phyloP scores from a whole-genome alignment of 1,140 invertebrate genomes.

The Meloidogyne floridensis region DNA sequence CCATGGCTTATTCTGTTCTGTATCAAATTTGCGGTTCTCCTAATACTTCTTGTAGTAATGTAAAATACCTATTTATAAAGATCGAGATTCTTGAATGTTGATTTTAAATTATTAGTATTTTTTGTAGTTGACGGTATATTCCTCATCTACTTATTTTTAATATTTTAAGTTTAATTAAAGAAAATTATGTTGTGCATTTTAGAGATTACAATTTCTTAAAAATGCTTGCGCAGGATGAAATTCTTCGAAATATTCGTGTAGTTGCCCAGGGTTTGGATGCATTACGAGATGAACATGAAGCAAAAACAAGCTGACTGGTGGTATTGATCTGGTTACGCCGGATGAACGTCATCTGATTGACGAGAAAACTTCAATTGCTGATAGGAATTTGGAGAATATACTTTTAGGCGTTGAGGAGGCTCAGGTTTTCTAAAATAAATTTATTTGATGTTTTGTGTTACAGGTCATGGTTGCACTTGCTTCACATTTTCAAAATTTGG shows the following conservation, averaged over 20 bases:
- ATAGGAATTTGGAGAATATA: constrained; percentile 92
- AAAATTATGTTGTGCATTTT: neutral
- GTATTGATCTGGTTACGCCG: constrained; percentile 58
- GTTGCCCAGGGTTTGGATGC: constrained; percentile 83
- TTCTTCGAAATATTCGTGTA: constrained; percentile 89
- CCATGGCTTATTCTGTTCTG: too few species aligned
- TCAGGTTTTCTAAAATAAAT: constrained; percentile 71
- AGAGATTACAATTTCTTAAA: neutral
- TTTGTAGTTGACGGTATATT: too few species aligned
- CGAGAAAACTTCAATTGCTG: constrained; percentile 83
- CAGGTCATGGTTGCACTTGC: constrained; percentile 95
- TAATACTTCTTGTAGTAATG: too few species aligned
- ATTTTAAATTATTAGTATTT: too few species aligned
- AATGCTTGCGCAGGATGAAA: constrained; percentile 81
- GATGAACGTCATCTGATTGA: constrained; percentile 73
- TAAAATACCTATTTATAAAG: too few species aligned
- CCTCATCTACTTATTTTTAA: too few species aligned
- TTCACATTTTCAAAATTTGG: constrained; percentile 87
- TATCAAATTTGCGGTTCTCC: too few species aligned
- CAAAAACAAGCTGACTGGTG: constrained; percentile 55
- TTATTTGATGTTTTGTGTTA: constrained; percentile 24
- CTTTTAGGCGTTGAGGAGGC: constrained; percentile 93
- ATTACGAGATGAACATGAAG: constrained; percentile 69
- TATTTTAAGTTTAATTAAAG: too few species aligned
- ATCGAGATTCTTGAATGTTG: too few species aligned